These are phyloP conservation scores for Euthynnus affinis DNA, from an alignment of 2,797 vertebrate genomes.

Conservation along the genomic window DNA sequence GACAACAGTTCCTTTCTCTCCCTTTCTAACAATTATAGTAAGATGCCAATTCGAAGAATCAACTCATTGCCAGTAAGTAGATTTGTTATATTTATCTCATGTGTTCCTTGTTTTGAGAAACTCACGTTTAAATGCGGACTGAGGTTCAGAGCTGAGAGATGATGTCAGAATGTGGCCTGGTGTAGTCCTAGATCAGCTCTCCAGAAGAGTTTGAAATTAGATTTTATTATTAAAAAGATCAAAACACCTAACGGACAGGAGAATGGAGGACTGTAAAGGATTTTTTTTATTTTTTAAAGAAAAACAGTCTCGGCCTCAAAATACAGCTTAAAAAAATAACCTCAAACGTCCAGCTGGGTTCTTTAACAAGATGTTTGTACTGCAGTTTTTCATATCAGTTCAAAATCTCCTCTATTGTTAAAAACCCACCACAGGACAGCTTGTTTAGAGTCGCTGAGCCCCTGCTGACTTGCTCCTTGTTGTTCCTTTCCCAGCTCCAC, in stretches of 20 bases:
- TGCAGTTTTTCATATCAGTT: background rate
- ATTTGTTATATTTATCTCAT: background rate
- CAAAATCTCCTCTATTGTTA: background rate
- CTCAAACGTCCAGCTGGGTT: background rate
- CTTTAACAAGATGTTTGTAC: background rate
- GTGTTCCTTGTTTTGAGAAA: background rate
- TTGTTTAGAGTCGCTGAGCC: background rate
- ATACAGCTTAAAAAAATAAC: background rate
- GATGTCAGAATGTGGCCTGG: background rate
- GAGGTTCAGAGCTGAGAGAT: background rate
- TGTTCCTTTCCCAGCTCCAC: slow-evolving; percentile 80
- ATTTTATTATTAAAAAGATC: background rate
- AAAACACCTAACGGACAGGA: background rate
- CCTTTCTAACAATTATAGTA: slow-evolving; percentile 73
- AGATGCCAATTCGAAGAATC: slow-evolving; percentile 86
- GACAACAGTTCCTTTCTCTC: slow-evolving; percentile 8
- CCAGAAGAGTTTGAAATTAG: too few relatives aligned
- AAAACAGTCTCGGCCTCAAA: background rate
- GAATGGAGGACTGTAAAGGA: too few relatives aligned
- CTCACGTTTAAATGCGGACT: background rate
- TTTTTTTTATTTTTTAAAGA: too few relatives aligned
- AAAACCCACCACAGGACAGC: background rate
- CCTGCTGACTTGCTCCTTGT: background rate
- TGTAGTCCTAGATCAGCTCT: background rate
- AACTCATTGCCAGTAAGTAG: slow-evolving; percentile 90